Evolutionary conservation across 53 echinoderm and acorn worm genomes (phyloP).

Genomic region (Holothuria scabra): DNA sequence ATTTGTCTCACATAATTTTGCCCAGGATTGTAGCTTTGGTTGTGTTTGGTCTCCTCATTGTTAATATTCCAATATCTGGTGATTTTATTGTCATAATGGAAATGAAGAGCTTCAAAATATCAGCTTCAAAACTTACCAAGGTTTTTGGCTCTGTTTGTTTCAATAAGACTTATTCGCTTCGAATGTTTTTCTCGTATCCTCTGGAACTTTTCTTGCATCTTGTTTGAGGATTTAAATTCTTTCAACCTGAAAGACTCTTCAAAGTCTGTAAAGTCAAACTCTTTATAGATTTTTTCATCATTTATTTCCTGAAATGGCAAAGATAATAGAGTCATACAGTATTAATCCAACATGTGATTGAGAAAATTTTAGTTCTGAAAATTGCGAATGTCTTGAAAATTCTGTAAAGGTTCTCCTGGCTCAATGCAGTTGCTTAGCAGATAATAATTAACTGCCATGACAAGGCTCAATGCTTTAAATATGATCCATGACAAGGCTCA

Average conservation of each 20-base stretch:
- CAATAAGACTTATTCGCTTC: constrained; percentile 70
- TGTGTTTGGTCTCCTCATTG: too few relatives aligned
- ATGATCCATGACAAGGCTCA: too few relatives aligned
- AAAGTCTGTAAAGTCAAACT: constrained; percentile 82
- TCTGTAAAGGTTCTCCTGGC: too few relatives aligned
- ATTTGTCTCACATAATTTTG: too few relatives aligned
- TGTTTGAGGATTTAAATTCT: constrained; percentile 57
- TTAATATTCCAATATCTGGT: background rate
- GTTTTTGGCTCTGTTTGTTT: constrained; percentile 77
- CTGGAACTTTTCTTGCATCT: constrained; percentile 63
- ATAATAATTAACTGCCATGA: too few relatives aligned
- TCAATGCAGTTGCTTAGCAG: too few relatives aligned
- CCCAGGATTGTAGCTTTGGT: too few relatives aligned
- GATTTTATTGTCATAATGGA: background rate
- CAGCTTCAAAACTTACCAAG: constrained; percentile 68
- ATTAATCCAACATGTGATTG: too few relatives aligned
- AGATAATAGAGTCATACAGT: background rate
- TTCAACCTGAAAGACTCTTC: constrained; percentile 62
- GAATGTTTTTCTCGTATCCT: constrained; percentile 54
- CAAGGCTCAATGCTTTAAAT: too few relatives aligned
- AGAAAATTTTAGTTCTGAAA: too few relatives aligned
- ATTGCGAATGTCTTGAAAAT: too few relatives aligned
- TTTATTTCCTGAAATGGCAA: constrained; percentile 63
- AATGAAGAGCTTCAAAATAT: too few relatives aligned
- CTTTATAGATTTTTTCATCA: constrained; percentile 73